Evolutionary conservation across 1,140 invertebrate species (phyloP).

Genomic region (Carcinoscorpius rotundicauda): DNA sequence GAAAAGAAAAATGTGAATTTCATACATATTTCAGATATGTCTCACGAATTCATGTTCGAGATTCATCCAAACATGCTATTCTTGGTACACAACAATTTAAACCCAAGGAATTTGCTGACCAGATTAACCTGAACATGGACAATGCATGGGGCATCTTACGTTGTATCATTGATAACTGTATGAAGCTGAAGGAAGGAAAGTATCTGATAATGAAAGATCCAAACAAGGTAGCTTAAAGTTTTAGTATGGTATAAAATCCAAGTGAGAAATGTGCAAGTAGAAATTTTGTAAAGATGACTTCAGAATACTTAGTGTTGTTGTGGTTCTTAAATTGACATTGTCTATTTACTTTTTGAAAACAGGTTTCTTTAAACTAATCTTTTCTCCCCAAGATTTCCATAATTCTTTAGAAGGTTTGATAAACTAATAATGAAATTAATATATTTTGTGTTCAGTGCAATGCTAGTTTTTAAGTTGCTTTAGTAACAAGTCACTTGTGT

Average conservation of each 20-base stretch:
- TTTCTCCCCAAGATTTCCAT: too few relatives aligned
- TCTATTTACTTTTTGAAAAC: too few relatives aligned
- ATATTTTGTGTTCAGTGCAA: too few relatives aligned
- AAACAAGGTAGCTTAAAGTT: constrained; percentile 52
- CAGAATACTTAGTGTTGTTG: too few relatives aligned
- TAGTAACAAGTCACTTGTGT: not conserved
- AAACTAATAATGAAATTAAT: too few relatives aligned
- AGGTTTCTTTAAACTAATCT: too few relatives aligned
- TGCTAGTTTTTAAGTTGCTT: too few relatives aligned
- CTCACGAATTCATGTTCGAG: constrained; percentile 78
- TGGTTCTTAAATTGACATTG: too few relatives aligned
- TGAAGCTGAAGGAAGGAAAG: constrained; percentile 93
- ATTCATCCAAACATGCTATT: constrained; percentile 93
- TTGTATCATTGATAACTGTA: constrained; percentile 94
- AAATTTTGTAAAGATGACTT: constrained; percentile 2
- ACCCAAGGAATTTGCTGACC: constrained; percentile 94
- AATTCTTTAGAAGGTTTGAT: too few relatives aligned
- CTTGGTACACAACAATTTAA: constrained; percentile 97
- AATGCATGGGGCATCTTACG: constrained; percentile 98
- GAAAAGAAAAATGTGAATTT: too few relatives aligned
- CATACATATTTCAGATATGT: constrained; percentile 55
- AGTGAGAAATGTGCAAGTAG: constrained; percentile 3
- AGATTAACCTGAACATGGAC: constrained; percentile 99
- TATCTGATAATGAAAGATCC: constrained; percentile 99
- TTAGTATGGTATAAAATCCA: not conserved